phyloP scores from a whole-genome alignment of 2,113 vertebrate genomes.

The Stomatorhinus ivindoensis region DNA sequence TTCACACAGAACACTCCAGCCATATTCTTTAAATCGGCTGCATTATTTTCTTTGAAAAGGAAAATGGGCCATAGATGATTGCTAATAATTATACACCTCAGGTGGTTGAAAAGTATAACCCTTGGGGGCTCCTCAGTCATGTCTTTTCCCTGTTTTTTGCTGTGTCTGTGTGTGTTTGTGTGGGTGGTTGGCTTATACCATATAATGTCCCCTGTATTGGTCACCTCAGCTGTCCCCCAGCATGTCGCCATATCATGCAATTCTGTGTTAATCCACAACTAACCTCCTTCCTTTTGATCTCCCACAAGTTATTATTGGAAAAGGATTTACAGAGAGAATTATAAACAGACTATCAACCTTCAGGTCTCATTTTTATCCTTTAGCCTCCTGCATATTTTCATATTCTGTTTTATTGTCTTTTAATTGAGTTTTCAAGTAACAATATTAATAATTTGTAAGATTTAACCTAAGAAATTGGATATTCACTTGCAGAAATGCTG shows the following conservation, averaged over 20 bases:
- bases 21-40: neutral
- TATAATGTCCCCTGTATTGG: neutral
- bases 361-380: neutral
- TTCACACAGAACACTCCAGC: neutral
- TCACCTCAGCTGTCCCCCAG: neutral
- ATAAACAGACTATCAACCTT: neutral
- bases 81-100: neutral
- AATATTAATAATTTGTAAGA: neutral
- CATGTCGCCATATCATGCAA: neutral
- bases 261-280: conserved; percentile 6
- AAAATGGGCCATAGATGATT: neutral
- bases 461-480: neutral
- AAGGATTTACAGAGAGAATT: neutral
- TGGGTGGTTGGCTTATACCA: neutral
- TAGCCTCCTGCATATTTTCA: neutral
- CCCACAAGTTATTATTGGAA: neutral
- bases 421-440: neutral
- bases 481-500: neutral
- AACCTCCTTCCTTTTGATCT: neutral
- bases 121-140: neutral
- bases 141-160: neutral
- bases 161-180: neutral
- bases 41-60: neutral
- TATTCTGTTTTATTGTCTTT: neutral
- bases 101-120: neutral